phyloP scores from a whole-genome alignment of 1,140 invertebrate species.

The Sesamia nonagrioides region DNA sequence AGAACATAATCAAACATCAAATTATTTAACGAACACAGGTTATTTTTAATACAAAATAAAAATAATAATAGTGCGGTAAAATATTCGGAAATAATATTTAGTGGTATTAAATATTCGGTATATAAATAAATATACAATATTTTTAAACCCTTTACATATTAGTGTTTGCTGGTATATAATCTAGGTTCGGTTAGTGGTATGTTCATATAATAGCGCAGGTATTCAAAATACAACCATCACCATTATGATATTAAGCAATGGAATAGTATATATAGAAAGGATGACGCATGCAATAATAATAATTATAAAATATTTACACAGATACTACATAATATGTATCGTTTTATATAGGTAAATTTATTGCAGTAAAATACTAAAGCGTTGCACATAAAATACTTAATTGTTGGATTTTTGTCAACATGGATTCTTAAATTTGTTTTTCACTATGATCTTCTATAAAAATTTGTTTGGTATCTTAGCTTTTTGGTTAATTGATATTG shows the following conservation, averaged over 20 bases:
- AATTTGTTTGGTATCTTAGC: too few relatives aligned
- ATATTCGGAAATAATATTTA: slow-evolving; percentile 49
- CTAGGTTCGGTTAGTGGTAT: slow-evolving; percentile 52
- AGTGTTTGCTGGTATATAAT: slow-evolving; percentile 41
- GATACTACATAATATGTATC: slow-evolving; percentile 31
- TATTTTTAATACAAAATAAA: slow-evolving; percentile 44
- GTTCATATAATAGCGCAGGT: slow-evolving; percentile 58
- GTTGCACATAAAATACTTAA: slow-evolving; percentile 21
- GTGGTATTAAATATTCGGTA: slow-evolving; percentile 17
- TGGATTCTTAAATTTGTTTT: slow-evolving; percentile 14
- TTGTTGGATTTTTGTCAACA: neutral
- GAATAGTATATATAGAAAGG: slow-evolving; percentile 72
- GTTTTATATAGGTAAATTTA: slow-evolving; percentile 13
- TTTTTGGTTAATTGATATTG: neutral
- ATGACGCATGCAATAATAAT: slow-evolving; percentile 71
- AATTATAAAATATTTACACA: slow-evolving; percentile 34
- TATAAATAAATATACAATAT: slow-evolving; percentile 44
- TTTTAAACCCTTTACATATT: slow-evolving; percentile 26
- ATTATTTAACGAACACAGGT: slow-evolving; percentile 42
- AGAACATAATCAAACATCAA: slow-evolving; percentile 40
- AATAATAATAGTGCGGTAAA: slow-evolving; percentile 53
- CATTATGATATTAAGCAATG: slow-evolving; percentile 82
- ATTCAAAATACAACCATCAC: slow-evolving; percentile 81
- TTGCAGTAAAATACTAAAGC: slow-evolving; percentile 28
- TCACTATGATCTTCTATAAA: neutral